These are phyloP conservation scores for Leucophenga maculata DNA, from an alignment of 2,888 invertebrate species.

Conservation along the genomic window DNA sequence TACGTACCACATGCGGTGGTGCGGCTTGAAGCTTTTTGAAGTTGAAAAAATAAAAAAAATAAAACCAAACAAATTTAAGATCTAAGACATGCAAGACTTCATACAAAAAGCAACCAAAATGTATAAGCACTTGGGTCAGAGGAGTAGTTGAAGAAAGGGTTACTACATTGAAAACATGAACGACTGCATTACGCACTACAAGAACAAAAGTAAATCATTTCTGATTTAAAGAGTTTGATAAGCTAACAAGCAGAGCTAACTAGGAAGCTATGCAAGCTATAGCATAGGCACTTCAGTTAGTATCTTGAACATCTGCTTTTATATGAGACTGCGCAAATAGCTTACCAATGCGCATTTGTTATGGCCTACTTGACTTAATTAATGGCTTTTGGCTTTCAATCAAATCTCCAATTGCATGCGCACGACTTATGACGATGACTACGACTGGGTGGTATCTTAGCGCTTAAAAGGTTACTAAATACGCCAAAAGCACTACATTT, in stretches of 20 bases:
- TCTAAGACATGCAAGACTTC: conserved; percentile 1
- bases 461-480: conserved; percentile 1
- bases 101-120: conserved; percentile 4
- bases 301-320: background rate
- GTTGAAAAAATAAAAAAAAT: conserved; percentile 7
- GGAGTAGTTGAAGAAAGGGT: background rate
- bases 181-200: conserved; percentile 13
- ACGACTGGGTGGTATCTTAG: background rate
- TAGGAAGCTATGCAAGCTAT: too few relatives aligned
- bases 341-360: background rate
- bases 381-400: conserved; percentile 10
- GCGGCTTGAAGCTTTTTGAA: conserved; percentile 14
- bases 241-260: too few relatives aligned
- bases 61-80: background rate
- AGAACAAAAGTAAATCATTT: conserved; percentile 2
- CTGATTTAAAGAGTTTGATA: conserved; percentile 8
- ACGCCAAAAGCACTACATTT: background rate
- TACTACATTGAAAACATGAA: background rate
- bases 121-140: background rate
- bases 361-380: conserved; percentile 17
- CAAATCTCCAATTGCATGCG: conserved; percentile 8
- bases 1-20: background rate
- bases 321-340: background rate
- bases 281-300: too few relatives aligned
- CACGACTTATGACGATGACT: background rate